Percentiles rank a stretch among this genome's conserved stretches.
Conservation (phyloP, 1,140 invertebrate genomes). For the Eciton burchellii region DNA sequence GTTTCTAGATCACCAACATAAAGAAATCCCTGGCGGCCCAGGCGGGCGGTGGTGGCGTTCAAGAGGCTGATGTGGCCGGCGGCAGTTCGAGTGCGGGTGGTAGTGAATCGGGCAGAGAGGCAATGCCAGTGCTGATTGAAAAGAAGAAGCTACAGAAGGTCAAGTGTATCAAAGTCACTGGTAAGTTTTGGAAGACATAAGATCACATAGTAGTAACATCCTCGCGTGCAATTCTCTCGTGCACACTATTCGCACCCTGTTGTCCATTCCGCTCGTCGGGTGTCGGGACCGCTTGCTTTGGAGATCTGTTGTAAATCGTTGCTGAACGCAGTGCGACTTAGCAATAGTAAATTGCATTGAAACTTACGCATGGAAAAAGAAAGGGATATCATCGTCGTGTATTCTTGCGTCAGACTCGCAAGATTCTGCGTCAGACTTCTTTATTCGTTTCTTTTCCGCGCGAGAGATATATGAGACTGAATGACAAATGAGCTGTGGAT, state of each 20-base stretch:
- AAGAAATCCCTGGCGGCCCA: constrained; percentile 80
- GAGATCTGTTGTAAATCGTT: constrained; percentile 7
- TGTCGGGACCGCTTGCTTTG: constrained; percentile 4
- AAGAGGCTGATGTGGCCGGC: constrained; percentile 83
- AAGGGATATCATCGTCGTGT: background rate
- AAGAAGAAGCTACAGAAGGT: constrained; percentile 84
- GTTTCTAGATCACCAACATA: constrained; percentile 79
- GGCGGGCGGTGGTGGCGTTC: constrained; percentile 79
- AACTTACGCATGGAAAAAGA: constrained; percentile 7
- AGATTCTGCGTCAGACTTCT: constrained; percentile 22
- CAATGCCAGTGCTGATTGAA: constrained; percentile 79
- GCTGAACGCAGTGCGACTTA: background rate
- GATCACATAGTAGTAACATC: constrained; percentile 59
- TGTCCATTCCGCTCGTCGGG: constrained; percentile 27
- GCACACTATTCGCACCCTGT: constrained; percentile 34
- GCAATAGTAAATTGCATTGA: constrained; percentile 7
- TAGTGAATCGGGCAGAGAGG: constrained; percentile 81
- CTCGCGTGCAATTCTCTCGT: constrained; percentile 40
- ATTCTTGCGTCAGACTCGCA: constrained; percentile 18
- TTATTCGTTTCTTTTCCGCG: background rate
- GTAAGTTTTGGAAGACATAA: constrained; percentile 84
- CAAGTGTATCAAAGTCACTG: constrained; percentile 82
- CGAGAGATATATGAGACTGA: constrained; percentile 3
- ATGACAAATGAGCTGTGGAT: constrained; percentile 33
- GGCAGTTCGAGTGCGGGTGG: constrained; percentile 80